Evolutionary conservation across 2,113 vertebrate species (phyloP).

Genomic region (Hydrolagus affinis): DNA sequence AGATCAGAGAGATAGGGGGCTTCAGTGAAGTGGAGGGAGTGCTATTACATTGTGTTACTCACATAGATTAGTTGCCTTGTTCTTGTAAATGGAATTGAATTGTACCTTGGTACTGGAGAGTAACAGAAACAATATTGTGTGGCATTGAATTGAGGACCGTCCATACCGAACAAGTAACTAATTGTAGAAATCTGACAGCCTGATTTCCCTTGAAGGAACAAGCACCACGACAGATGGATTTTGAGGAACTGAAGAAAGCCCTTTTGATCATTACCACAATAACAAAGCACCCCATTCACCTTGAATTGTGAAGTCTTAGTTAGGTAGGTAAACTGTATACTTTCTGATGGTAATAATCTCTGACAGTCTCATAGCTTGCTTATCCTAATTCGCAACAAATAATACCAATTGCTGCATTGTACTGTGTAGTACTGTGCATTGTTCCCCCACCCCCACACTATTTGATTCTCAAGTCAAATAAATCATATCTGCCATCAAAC

Average conservation of each 20-base stretch:
- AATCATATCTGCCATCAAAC: too few species aligned
- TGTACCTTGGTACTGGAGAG: neutral
- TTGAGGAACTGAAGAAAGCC: neutral
- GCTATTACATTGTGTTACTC: neutral
- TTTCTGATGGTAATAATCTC: neutral
- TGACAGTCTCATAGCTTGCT: too few species aligned
- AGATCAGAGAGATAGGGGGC: too few species aligned
- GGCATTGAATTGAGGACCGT: neutral
- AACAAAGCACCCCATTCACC: neutral
- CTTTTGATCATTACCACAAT: neutral
- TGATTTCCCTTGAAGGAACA: neutral
- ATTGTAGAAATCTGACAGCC: neutral
- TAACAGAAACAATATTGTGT: neutral
- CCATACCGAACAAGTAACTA: neutral
- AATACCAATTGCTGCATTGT: too few species aligned
- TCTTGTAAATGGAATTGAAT: neutral
- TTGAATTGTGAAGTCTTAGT: neutral
- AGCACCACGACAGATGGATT: neutral
- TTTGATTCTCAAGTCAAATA: too few species aligned
- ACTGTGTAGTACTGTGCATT: too few species aligned
- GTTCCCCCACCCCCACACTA: too few species aligned
- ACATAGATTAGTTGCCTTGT: neutral
- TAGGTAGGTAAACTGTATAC: neutral
- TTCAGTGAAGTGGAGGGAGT: too few species aligned
- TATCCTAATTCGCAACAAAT: too few species aligned